These are phyloP conservation scores for Bombylius major DNA, from an alignment of 2,888 invertebrate genomes.

Conservation along the genomic window DNA sequence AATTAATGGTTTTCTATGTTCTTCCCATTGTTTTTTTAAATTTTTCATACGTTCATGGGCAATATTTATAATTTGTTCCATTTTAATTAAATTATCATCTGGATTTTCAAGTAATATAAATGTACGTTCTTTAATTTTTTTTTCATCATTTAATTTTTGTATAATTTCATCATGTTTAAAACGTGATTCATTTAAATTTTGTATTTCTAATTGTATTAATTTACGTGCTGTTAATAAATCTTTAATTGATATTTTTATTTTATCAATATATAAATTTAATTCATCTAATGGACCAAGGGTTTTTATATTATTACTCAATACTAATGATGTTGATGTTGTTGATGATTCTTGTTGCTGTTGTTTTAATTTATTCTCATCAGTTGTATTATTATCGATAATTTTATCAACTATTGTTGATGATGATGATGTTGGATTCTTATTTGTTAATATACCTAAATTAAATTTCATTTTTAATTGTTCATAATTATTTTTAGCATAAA, in stretches of 20 bases:
- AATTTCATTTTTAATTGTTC: background rate
- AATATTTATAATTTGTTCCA: slow-evolving; percentile 45
- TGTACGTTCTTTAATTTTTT: slow-evolving; percentile 45
- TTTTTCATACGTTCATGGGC: slow-evolving; percentile 49
- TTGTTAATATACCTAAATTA: too few relatives aligned
- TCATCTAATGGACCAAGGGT: slow-evolving; percentile 11
- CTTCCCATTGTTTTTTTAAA: slow-evolving; percentile 60
- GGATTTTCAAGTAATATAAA: slow-evolving; percentile 53
- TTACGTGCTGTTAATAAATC: slow-evolving; percentile 25
- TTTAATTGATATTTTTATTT: slow-evolving; percentile 32
- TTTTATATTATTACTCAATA: slow-evolving; percentile 19
- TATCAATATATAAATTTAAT: slow-evolving; percentile 21
- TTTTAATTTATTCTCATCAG: background rate
- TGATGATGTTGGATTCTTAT: too few relatives aligned
- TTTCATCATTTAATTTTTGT: slow-evolving; percentile 33
- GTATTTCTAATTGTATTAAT: slow-evolving; percentile 14
- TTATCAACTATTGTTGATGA: background rate
- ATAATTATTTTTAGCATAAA: background rate
- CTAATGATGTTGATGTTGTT: background rate
- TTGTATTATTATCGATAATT: background rate
- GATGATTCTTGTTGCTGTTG: too few relatives aligned
- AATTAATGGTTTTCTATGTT: slow-evolving; percentile 52
- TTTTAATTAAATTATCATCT: slow-evolving; percentile 44
- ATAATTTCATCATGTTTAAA: slow-evolving; percentile 35
- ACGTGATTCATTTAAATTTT: slow-evolving; percentile 21